Base-by-base conservation (phyloP, 1,140 invertebrate genomes). In the Notospermus geniculatus region DNA sequence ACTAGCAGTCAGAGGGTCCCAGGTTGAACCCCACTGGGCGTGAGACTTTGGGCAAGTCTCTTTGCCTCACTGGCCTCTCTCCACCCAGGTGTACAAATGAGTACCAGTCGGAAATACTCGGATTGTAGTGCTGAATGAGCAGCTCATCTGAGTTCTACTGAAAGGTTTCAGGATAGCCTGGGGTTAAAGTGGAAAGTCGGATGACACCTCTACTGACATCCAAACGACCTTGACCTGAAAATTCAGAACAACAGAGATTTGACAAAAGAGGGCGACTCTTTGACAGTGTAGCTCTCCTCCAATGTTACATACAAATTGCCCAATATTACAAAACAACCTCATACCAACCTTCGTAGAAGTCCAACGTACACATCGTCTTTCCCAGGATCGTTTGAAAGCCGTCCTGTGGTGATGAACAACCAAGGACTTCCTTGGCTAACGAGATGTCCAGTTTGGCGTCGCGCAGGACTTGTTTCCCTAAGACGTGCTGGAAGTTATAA, bases 301-400 rank as follows among this genome's bases (percentile, higher is more conserved):
- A 54, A n/a, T 19, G n/a, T 22, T 17, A 22, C 17, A 62, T n/a
- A n/a, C n/a, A n/a, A n/a, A n/a, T n/a, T n/a, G 11, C 22, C n/a
- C 52, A 22, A 11, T 28, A 11, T 41, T 9, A n/a, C n/a, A n/a
- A n/a, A n/a, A n/a, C n/a, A n/a, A n/a, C n/a, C n/a, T n/a, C n/a
- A n/a, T n/a, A 45, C 62, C 65, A 78, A 91, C 91, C 94, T 87
- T 99, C 96, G 80, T 98, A 98, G 80, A 98, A 98, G 79, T 98
- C 96, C 70, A 93, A 89, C 4, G 95, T 92, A 78, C 94, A 97
- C 86, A 98, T 90, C 0, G 96, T 98, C 78, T 90, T 95, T 28
- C 97, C 97, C 32, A 85, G 85, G 23, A 93, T 85, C 0, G 90
- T 92, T 17, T 92, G 88, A 74, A 93, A 96, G 0, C 90, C 90